phyloP scores from a whole-genome alignment of 2,797 vertebrate species.

The Poecilia picta region DNA sequence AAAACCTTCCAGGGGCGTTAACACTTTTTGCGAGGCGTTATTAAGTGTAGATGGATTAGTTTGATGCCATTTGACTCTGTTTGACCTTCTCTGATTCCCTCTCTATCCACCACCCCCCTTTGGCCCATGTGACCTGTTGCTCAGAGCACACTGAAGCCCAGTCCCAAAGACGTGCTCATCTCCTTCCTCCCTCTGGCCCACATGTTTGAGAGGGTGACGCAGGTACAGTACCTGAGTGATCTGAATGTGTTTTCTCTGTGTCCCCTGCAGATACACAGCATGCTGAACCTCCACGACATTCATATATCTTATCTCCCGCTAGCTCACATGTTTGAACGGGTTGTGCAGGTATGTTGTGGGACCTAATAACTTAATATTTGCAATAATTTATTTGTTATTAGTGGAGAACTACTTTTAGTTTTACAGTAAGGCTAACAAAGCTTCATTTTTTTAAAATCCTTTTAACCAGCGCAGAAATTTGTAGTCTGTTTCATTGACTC shows the following conservation, averaged over 20 bases:
- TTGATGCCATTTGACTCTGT: neutral
- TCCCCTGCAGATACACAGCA: constrained; percentile 77
- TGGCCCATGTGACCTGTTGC: constrained; percentile 16
- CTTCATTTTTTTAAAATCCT: neutral
- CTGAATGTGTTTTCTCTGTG: constrained; percentile 68
- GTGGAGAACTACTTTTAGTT: neutral
- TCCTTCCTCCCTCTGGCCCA: constrained; percentile 97
- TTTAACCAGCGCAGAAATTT: neutral
- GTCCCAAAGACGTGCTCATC: constrained; percentile 86
- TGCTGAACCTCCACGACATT: constrained; percentile 77
- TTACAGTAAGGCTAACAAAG: neutral
- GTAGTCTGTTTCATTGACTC: neutral
- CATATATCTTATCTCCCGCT: constrained; percentile 86
- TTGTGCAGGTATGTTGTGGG: constrained; percentile 81
- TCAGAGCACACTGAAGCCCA: constrained; percentile 69
- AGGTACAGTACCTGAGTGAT: constrained; percentile 80
- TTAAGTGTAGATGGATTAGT: neutral
- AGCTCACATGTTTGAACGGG: constrained; percentile 85
- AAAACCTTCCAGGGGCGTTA: neutral
- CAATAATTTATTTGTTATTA: neutral
- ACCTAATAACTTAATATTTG: constrained; percentile 7
- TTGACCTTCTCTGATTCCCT: constrained; percentile 20
- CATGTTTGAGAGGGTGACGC: constrained; percentile 95
- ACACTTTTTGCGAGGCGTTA: neutral
- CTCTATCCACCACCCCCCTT: neutral